These are phyloP conservation scores for Semotilus atromaculatus DNA, from an alignment of 2,797 vertebrate genomes.

Conservation along the genomic window DNA sequence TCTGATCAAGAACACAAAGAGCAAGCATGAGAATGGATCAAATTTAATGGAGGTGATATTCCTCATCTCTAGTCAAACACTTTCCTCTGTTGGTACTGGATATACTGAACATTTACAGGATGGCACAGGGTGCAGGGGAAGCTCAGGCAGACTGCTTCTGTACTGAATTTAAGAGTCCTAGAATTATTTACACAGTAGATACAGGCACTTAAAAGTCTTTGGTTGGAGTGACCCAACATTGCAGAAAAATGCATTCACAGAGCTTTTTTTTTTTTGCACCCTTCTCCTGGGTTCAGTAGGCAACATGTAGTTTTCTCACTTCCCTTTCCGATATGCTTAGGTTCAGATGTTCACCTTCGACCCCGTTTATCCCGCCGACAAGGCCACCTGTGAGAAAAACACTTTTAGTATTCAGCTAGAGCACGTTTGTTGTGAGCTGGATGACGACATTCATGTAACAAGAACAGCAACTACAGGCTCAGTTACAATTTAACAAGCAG, in stretches of 20 bases:
- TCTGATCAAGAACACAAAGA: constrained; percentile 13
- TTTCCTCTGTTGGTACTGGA: constrained; percentile 60
- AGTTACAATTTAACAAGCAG: neutral
- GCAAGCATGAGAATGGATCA: constrained; percentile 10
- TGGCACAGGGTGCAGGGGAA: constrained; percentile 63
- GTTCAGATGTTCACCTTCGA: constrained; percentile 57
- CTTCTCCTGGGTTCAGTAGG: constrained; percentile 86
- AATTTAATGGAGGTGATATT: constrained; percentile 21
- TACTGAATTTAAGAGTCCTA: constrained; percentile 79
- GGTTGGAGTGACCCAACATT: constrained; percentile 99
- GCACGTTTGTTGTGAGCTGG: neutral
- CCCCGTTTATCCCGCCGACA: constrained; percentile 88
- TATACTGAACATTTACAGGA: constrained; percentile 49
- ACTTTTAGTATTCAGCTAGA: neutral
- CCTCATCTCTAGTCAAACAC: constrained; percentile 32
- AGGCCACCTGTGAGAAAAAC: constrained; percentile 83
- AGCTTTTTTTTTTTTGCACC: constrained; percentile 77
- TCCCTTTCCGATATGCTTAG: constrained; percentile 68
- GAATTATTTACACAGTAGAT: constrained; percentile 97
- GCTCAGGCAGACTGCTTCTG: constrained; percentile 76
- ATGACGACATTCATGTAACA: neutral
- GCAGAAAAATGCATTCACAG: constrained; percentile 90
- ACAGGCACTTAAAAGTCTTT: constrained; percentile 99
- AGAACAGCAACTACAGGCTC: neutral
- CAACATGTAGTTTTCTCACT: constrained; percentile 78